Base-by-base conservation (phyloP, 37 sponge, comb jelly and placozoan genomes). In the Chondrosia reniformis region DNA sequence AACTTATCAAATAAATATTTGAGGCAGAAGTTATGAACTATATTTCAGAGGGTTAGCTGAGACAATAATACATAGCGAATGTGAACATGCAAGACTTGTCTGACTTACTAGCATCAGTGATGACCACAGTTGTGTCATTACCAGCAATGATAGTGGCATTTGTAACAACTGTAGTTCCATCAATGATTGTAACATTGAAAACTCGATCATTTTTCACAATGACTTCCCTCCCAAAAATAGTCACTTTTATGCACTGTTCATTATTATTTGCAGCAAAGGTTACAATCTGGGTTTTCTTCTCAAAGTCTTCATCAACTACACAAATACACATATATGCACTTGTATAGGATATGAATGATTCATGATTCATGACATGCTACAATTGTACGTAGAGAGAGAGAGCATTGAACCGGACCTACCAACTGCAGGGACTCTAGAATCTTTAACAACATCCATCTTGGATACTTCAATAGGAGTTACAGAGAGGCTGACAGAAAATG, bases 91-190 rank as follows among this genome's bases (percentile, higher is more conserved):
- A 19, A 15, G 15, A 49, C 52, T 15, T 49, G 54, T 12, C 17
- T 12, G 15, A 49, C 15, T 12, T 12, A 12, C 12, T 12, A 49
- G 54, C 54, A 49, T 17, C 15, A 13, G 42, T 69, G 72, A 69
- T 34, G 15, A 69, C 37, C 36, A 69, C 72, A 40, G 72, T 69
- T 13, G 72, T 69, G 42, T 40, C 43, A 40, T 69, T 44, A 69
- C 43, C 43, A 40, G 41, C 22, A 0, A 69, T 17, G 8, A 69
- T 6, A 25, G 44, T 38, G 1, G 72, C 72, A 34, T 69, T 69
- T n/a, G 41, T 30, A 1, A 69, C 72, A 2, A 10, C 43, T 0
- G 72, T 9, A 36, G 22, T 40, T n/a, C 2, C 1, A 34, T 19
- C 19, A 2, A 1, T 1, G 25, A 69, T 21, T 21, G 43, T 5